Percentiles rank a stretch among this genome's conserved stretches.
These are phyloP conservation scores for Hydropsyche betteni DNA, from an alignment of 2,888 invertebrate species.

Conservation along the genomic window DNA sequence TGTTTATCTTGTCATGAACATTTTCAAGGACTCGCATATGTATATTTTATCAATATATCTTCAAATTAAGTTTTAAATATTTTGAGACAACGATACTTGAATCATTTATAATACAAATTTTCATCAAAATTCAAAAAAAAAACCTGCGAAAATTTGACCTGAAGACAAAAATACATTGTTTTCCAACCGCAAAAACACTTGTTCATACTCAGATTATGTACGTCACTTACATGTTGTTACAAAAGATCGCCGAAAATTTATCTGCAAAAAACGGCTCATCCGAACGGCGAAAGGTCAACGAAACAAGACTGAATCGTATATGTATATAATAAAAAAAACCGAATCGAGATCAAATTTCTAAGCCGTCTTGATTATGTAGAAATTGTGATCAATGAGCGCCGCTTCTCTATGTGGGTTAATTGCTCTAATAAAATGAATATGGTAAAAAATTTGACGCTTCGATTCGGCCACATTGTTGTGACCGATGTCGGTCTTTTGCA, in stretches of 20 bases:
- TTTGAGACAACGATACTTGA: too few species aligned
- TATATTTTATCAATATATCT: too few species aligned
- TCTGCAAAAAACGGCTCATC: conserved; percentile 1
- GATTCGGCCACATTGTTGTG: too few species aligned
- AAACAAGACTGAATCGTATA: neutral
- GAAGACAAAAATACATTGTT: neutral
- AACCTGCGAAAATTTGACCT: too few species aligned
- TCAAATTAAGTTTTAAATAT: too few species aligned
- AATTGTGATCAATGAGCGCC: conserved; percentile 24
- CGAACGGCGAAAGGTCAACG: conserved; percentile 11
- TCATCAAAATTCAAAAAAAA: too few species aligned
- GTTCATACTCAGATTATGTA: neutral
- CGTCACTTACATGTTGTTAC: neutral
- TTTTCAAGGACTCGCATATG: too few species aligned
- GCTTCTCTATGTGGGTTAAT: conserved; percentile 22
- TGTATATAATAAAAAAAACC: too few species aligned
- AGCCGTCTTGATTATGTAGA: conserved; percentile 26
- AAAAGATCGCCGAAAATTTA: neutral
- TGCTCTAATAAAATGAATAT: conserved; percentile 19
- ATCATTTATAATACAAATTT: too few species aligned
- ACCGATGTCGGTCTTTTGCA: too few species aligned
- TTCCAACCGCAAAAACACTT: conserved; percentile 3
- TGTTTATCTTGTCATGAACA: too few species aligned
- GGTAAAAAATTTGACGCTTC: neutral
- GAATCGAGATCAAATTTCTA: conserved; percentile 15